These are phyloP conservation scores for Spheniscus humboldti DNA, from an alignment of 2,797 vertebrate genomes.

Conservation along the genomic window DNA sequence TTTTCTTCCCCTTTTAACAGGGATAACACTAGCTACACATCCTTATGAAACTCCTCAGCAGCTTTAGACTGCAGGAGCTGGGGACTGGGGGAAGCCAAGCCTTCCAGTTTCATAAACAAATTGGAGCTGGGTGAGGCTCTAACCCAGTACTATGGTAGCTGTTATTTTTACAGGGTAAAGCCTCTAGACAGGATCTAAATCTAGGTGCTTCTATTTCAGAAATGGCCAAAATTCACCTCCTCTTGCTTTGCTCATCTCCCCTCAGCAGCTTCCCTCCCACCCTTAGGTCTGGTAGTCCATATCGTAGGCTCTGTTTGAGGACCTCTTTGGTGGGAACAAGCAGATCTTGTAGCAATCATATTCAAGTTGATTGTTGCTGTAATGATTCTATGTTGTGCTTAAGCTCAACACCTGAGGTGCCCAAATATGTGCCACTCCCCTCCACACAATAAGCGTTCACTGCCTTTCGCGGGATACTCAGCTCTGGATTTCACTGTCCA, in stretches of 20 bases:
- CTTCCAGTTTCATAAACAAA: background rate
- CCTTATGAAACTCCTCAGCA: background rate
- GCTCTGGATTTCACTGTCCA: background rate
- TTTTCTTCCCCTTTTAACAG: background rate
- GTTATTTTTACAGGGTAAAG: background rate
- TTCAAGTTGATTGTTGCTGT: background rate
- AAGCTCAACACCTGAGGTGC: background rate
- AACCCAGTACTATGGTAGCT: background rate
- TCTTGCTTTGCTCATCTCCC: background rate
- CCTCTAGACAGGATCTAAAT: background rate
- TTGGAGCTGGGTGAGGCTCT: background rate
- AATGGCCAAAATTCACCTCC: background rate
- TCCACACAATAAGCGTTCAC: background rate
- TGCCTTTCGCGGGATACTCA: background rate
- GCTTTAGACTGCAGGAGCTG: background rate
- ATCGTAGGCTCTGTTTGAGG: background rate
- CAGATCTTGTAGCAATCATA: background rate
- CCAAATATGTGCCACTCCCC: accelerated
- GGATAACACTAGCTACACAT: background rate
- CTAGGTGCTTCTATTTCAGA: background rate
- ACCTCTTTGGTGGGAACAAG: background rate
- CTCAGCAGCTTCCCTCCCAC: background rate
- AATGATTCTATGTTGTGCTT: background rate
- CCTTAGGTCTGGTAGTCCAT: background rate
- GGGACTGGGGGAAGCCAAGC: background rate